Conservation (phyloP, 1,140 invertebrate species). For the Chironomus tepperi region DNA sequence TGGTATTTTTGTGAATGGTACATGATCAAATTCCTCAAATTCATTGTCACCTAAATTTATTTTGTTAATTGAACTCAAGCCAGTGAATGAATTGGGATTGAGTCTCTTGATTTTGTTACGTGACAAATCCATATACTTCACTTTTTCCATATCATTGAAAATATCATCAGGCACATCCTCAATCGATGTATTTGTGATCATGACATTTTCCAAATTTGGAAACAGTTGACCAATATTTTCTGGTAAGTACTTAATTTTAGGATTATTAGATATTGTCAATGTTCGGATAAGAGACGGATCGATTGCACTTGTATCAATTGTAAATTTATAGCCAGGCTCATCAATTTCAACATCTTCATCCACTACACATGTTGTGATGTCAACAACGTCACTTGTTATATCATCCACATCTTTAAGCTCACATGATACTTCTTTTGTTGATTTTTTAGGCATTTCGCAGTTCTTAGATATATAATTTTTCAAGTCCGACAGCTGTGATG, state of each 20-base stretch:
- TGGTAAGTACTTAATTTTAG: background rate
- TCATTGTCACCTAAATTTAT: slow-evolving; percentile 7
- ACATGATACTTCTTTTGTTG: background rate
- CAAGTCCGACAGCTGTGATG: background rate
- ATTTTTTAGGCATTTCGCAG: background rate
- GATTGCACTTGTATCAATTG: background rate
- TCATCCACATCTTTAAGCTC: background rate
- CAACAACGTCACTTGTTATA: no score
- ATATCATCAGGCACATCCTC: background rate
- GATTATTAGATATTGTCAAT: background rate
- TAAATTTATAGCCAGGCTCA: background rate
- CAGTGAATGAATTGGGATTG: background rate
- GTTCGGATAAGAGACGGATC: background rate
- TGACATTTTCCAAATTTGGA: background rate
- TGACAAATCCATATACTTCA: background rate
- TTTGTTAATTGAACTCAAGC: background rate
- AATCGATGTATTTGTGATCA: background rate
- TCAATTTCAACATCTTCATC: background rate
- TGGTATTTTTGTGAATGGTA: background rate
- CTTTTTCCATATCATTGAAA: background rate
- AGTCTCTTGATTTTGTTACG: background rate
- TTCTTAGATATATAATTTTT: background rate
- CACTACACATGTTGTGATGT: background rate
- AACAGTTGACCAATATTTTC: background rate
- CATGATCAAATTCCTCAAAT: background rate